Base-by-base conservation (phyloP, 2,888 invertebrate species). In the Diarsia mendica region DNA sequence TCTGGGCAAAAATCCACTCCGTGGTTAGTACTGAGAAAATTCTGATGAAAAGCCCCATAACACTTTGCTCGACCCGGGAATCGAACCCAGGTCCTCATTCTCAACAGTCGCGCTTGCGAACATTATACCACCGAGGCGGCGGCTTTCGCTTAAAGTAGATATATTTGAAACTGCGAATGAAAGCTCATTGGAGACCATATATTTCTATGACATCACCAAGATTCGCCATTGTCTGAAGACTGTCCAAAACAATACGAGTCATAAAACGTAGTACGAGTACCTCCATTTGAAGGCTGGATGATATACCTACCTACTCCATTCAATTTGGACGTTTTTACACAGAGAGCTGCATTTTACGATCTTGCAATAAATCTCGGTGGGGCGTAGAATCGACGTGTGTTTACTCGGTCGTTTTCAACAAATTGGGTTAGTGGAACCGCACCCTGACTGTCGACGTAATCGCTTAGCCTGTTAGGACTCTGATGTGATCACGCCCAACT, bases 351-450 rank as follows among this genome's bases (percentile, higher is more conserved):
- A 93, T 91, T 94, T 94, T 93, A 94, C 92, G 92, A 92, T 90
- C 90, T 87, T 89, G 91, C 90, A 90, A 94, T 94, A 94, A 95
- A 95, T 94, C 94, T 92, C 89, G 70, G 87, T 84, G 88, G 87
- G 90, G 91, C 91, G 90, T 90, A 91, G 91, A 91, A 91, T 92
- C 90, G 91, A 89, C 91, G 92, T 93, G 90, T 94, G 94, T 94
- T 94, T 94, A 93, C 92, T 90, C 88, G 91, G 92, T 92, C 94
- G 92, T 94, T 94, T 92, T 92, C 91, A 89, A 90, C 92, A 94
- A 95, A 95, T 94, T 95, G 93, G 95, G 94, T 95, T 95, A 95
- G 93, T 91, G 91, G 91, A 84, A 92, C 92, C 92, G 90, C 92
- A 91, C 91, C 93, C 91, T 87, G 84, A 84, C 87, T 89, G 89